Evolutionary conservation across 2,797 vertebrate genomes (phyloP).

Genomic region (Centroberyx gerrardi): DNA sequence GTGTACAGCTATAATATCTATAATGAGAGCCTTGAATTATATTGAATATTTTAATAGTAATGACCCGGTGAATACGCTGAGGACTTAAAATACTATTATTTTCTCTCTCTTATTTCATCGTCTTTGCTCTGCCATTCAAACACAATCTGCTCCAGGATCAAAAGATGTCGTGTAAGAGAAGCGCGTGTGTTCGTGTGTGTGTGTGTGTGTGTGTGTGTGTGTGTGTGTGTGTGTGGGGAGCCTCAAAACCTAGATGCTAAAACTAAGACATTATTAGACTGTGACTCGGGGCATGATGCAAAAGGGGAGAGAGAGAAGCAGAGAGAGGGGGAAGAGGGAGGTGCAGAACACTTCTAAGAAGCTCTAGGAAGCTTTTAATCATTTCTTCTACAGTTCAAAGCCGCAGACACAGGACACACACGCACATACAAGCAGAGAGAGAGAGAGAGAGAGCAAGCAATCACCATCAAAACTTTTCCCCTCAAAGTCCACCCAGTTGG

Average conservation of each 20-base stretch:
- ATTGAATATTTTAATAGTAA: slow-evolving; percentile 3
- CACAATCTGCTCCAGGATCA: background rate
- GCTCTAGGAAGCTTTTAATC: slow-evolving; percentile 50
- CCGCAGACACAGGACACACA: slow-evolving; percentile 10
- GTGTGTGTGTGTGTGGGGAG: background rate
- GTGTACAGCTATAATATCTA: background rate
- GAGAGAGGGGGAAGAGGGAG: slow-evolving; percentile 14
- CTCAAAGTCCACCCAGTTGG: slow-evolving; percentile 43
- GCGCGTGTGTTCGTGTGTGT: background rate
- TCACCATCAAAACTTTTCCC: slow-evolving; percentile 41
- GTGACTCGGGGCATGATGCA: slow-evolving; percentile 5
- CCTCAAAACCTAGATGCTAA: background rate
- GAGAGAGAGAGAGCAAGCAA: background rate
- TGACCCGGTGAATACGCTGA: background rate
- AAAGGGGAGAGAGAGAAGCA: background rate
- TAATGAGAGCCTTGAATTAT: background rate
- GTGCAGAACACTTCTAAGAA: slow-evolving; percentile 22
- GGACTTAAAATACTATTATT: background rate
- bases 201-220: background rate
- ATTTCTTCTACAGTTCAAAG: slow-evolving; percentile 31
- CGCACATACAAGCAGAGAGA: background rate
- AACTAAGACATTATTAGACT: background rate
- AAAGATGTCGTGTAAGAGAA: slow-evolving; percentile 1
- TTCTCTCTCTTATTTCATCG: background rate
- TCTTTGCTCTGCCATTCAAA: background rate